Percentiles rank a stretch among this genome's conserved stretches.
Conservation (phyloP, 2,113 vertebrate genomes). For the Grammomys dolichurus region DNA sequence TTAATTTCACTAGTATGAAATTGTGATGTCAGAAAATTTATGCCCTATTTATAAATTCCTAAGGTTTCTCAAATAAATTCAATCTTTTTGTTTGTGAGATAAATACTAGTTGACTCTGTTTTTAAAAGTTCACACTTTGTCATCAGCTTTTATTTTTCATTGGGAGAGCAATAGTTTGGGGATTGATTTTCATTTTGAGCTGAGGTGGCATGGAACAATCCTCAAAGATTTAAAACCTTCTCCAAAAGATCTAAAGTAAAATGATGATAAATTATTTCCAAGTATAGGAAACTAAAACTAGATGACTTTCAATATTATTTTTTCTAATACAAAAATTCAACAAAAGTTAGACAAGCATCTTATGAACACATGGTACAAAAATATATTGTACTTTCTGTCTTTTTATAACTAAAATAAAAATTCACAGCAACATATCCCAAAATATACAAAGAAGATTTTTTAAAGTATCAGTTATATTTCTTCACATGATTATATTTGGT, state of each 20-base stretch:
- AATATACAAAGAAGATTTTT: not conserved
- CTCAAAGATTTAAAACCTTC: slow-evolving; percentile 3
- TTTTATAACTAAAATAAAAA: slow-evolving; percentile 30
- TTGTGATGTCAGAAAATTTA: not conserved
- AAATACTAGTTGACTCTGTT: not conserved
- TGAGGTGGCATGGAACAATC: not conserved
- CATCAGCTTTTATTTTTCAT: not conserved
- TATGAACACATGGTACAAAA: not conserved
- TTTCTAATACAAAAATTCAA: slow-evolving; percentile 16
- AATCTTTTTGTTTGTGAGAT: not conserved
- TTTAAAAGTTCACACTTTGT: slow-evolving; percentile 38
- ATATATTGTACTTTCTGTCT: not conserved
- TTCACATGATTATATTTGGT: slow-evolving; percentile 4
- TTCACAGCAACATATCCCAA: not conserved
- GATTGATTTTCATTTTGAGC: slow-evolving; percentile 36
- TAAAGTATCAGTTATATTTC: not conserved
- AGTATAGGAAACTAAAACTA: slow-evolving; percentile 34
- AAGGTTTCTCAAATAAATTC: not conserved
- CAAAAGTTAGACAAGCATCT: not conserved
- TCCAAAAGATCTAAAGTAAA: not conserved
- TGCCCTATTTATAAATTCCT: not conserved
- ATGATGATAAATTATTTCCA: not conserved
- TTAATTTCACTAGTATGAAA: not conserved
- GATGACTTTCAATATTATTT: not conserved
- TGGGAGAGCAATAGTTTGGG: slow-evolving; percentile 8